Evolutionary conservation across 2,113 vertebrate genomes (phyloP).

Genomic region (Myotis yumanensis): DNA sequence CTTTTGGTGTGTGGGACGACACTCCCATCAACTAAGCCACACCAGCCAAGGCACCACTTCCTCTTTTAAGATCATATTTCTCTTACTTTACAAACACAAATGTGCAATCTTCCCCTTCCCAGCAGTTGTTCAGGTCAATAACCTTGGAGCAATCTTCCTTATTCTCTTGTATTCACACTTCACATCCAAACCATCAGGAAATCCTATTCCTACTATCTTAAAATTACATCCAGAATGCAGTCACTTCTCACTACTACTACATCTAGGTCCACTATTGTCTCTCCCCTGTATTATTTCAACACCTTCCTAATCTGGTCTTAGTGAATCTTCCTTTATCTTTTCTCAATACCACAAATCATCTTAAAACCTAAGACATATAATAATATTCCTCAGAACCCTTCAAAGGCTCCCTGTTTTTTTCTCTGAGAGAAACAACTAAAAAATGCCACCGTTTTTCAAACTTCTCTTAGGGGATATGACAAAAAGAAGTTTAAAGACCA

Average conservation of each 20-base stretch:
- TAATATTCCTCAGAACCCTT: neutral
- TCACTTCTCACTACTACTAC: neutral
- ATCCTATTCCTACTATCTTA: neutral
- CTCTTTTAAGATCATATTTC: neutral
- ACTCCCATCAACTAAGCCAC: no score
- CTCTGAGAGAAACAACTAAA: neutral
- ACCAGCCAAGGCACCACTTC: neutral
- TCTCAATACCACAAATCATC: neutral
- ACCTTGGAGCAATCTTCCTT: neutral
- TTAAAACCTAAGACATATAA: neutral
- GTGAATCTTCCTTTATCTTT: neutral
- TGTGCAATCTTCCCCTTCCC: neutral
- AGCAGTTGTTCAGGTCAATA: neutral
- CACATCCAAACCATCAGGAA: neutral
- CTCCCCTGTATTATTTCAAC: neutral
- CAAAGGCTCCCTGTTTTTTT: neutral
- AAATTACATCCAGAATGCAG: conserved; percentile 28
- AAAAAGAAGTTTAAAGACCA: neutral
- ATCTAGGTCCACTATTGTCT: neutral
- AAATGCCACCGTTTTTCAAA: conserved; percentile 3
- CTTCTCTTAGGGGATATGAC: neutral
- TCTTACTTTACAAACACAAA: neutral
- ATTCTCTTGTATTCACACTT: neutral
- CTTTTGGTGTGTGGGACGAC: no score
- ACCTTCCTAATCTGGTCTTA: neutral